Base-by-base conservation (phyloP, 2,888 invertebrate species). In the Herminia tarsipennalis region DNA sequence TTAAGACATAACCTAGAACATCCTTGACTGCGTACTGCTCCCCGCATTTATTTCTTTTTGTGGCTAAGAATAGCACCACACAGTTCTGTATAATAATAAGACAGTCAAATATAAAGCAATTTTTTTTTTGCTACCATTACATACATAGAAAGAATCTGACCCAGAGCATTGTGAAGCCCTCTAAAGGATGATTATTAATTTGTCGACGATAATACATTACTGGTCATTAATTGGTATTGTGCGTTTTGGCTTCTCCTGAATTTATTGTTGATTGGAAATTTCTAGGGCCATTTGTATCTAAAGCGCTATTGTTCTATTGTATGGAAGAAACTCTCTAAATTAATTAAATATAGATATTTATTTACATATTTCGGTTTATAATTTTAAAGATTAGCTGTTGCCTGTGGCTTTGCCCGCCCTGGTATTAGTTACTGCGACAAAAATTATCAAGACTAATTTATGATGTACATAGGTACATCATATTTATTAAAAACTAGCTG, bases 171-270 rank as follows among this genome's bases (percentile, higher is more conserved):
- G 71, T 73, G 58, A 76, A 71, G 53, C 70, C 64, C 55, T 63
- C 56, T 47, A 67, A 65, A 60, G 62, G 66, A 68, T 70, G 70
- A 73, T 76, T 78, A 79, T 79, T 77, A 79, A 80, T 78, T 77
- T 74, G 73, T 72, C 68, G 62, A 66, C 64, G 45, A 52, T 50
- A 68, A 66, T 58, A 66, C 41, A 60, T 59, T 62, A 59, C 57
- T 45, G 28, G 30, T 43, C 56, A 68, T 69, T 69, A 63, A 69
- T 72, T 66, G 61, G 50, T 58, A 56, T 54, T 55, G 45, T 56
- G 39, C 41, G 39, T 47, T 61, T 56, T 47, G 56, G 56, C 34
- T 62, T 60, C 38, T 24, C 41, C 12, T 56, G 48, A 67, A 60
- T 54, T n/a, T 59, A 38, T 42, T 41, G 16, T 42, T 46, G 22